These are phyloP conservation scores for Drosophila carrolli DNA, from an alignment of 1,140 invertebrate species.

Conservation along the genomic window DNA sequence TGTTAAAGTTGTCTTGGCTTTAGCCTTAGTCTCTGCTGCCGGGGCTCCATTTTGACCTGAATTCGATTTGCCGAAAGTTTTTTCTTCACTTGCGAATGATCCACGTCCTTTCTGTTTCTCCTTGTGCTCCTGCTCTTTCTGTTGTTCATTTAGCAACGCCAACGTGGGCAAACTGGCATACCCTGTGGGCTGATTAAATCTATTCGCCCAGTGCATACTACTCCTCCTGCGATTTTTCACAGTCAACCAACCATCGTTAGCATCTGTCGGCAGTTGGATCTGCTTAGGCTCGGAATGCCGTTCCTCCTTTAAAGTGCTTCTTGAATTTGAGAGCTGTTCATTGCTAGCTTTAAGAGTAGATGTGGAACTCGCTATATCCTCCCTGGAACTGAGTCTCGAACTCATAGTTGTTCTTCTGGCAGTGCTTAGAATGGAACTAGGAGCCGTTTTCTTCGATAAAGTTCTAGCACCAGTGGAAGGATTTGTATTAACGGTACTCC, in stretches of 20 bases:
- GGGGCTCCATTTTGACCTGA: constrained; percentile 23
- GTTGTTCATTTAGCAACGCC: constrained; percentile 85
- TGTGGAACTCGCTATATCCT: constrained; percentile 78
- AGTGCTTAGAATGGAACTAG: constrained; percentile 9
- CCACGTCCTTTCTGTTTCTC: constrained; percentile 18
- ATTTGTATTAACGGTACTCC: constrained; percentile 15
- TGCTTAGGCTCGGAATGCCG: constrained; percentile 82
- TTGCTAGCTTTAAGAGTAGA: constrained; percentile 82
- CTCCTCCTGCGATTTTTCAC: constrained; percentile 87
- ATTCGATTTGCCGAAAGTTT: constrained; percentile 14
- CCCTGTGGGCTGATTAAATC: constrained; percentile 88
- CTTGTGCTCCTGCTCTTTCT: constrained; percentile 62
- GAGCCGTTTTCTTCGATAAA: constrained; percentile 23
- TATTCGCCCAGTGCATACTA: constrained; percentile 88
- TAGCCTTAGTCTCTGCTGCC: constrained; percentile 39
- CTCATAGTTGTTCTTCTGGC: constrained; percentile 16
- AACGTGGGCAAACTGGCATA: constrained; percentile 88
- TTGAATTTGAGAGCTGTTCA: constrained; percentile 64
- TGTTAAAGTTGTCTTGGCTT: constrained; percentile 42
- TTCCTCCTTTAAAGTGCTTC: constrained; percentile 59
- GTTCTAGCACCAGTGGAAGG: constrained; percentile 3
- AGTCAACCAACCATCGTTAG: constrained; percentile 88
- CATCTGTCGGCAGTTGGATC: constrained; percentile 77
- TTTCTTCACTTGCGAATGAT: background rate
- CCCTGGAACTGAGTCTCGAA: constrained; percentile 55